Evolutionary conservation across 1,140 invertebrate species (phyloP), one percentile per base, ranked within the genome.

Genomic region (Zophobas morio): DNA sequence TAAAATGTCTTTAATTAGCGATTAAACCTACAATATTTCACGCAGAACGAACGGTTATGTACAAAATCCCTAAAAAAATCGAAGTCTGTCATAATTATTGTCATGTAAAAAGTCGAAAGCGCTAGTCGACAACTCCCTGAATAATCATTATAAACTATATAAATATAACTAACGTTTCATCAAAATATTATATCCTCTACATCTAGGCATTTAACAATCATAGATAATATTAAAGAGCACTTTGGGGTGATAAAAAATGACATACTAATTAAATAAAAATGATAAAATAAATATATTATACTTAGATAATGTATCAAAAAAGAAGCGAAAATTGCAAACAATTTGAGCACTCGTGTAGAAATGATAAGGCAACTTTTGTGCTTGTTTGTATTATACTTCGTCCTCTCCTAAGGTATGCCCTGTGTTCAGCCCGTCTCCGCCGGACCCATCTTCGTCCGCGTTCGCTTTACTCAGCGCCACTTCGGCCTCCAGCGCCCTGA

Each of bases 401-500:
- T 85, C 83, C 1, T 82, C 80, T 4, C 82, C 84, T 37, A 85
- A 66, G 0, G 73, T 20, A 4, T 79, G 80, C 6, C 73, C 70
- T 8, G 80, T 81, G 72, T 84, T 82, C 1, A 85, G 74, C 1
- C 85, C 84, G 36, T 85, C 82, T 6, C 84, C 84, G 5, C 83
- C 84, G 20, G 81, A 57, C 3, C 83, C 85, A 35, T 84, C 85
- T 4, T 82, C 85, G 56, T 85, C 84, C 32, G 75, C 70, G 34
- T 80, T 82, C 47, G 84, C 57, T 73, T 89, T 89, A 34, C 87
- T 88, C 42, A 88, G 81, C 66, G 88, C 86, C 3, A 88, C 87
- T 6, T 88, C 89, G 1, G 91, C 91, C 83, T 95, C 94, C 5
- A 95, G 84, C 6, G 93, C 89, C 72, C 93, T 88, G 83, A 96